These are phyloP conservation scores for Phoebastria nigripes DNA, from an alignment of 2,797 vertebrate genomes.

Conservation along the genomic window DNA sequence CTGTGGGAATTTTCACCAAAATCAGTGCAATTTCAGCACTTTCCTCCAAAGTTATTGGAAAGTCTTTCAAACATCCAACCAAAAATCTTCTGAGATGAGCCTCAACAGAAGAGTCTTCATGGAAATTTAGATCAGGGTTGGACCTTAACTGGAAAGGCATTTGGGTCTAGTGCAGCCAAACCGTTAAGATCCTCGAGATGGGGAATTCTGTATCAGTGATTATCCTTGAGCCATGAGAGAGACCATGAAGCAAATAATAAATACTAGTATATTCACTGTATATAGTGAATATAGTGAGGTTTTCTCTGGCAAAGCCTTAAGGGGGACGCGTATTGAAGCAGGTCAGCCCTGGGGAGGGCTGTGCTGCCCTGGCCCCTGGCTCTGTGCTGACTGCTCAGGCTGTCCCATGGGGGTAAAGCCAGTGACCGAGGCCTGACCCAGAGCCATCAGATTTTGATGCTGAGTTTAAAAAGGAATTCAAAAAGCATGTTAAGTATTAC, in stretches of 20 bases:
- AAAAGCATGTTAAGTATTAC: not conserved
- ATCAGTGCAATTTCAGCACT: not conserved
- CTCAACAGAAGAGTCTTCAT: not conserved
- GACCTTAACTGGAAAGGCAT: not conserved
- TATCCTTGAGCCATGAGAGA: not conserved
- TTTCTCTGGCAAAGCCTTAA: not conserved
- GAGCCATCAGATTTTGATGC: not conserved
- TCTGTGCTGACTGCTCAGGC: not conserved
- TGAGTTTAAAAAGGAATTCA: not conserved
- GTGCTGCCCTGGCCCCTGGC: not conserved
- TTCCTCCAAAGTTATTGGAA: not conserved
- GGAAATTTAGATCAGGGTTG: not conserved
- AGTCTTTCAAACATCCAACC: not conserved
- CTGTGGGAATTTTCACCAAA: not conserved
- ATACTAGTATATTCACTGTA: not conserved
- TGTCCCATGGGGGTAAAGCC: not conserved
- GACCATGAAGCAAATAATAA: not conserved
- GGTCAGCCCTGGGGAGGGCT: not conserved
- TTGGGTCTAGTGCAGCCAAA: not conserved
- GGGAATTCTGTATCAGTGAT: not conserved
- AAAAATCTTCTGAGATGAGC: not conserved
- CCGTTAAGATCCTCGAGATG: rapidly evolving
- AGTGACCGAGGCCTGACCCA: not conserved
- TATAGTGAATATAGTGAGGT: not conserved
- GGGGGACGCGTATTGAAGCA: rapidly evolving